phyloP scores from a whole-genome alignment of 2,888 invertebrate genomes.

The Apotomis betuletana region DNA sequence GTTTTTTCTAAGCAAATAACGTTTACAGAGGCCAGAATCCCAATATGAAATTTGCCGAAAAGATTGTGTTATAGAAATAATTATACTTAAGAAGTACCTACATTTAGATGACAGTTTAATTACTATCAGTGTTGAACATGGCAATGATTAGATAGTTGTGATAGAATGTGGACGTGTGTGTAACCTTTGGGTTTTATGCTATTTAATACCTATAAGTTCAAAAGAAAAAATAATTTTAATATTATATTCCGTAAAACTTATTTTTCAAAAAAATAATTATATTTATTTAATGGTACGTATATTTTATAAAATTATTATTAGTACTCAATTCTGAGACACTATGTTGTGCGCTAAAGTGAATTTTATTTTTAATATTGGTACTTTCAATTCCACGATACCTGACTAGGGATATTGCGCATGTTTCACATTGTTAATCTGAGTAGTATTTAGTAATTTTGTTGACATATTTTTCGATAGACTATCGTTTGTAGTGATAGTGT shows the following conservation, averaged over 20 bases:
- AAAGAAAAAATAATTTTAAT: too few relatives aligned
- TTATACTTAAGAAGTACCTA: constrained; percentile 21
- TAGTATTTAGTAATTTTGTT: constrained; percentile 4
- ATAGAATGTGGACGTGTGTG: constrained; percentile 19
- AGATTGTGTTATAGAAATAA: constrained; percentile 3
- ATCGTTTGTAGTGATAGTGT: constrained; percentile 1
- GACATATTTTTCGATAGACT: not conserved
- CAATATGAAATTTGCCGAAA: constrained; percentile 22
- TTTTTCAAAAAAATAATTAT: too few relatives aligned
- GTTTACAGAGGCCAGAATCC: not conserved
- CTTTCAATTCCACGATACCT: not conserved
- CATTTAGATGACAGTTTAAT: constrained; percentile 26
- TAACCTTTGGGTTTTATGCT: not conserved
- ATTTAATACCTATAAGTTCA: not conserved
- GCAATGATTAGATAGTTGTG: constrained; percentile 12
- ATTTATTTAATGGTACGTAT: too few relatives aligned
- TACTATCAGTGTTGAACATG: constrained; percentile 29
- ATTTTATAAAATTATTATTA: too few relatives aligned
- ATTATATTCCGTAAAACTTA: too few relatives aligned
- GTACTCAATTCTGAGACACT: too few relatives aligned
- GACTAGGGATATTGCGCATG: not conserved
- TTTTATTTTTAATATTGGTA: too few relatives aligned
- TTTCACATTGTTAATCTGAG: constrained; percentile 27
- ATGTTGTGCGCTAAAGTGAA: too few relatives aligned
- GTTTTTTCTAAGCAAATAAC: too few relatives aligned